These are phyloP conservation scores for Polydrusus tereticollis DNA, from an alignment of 2,888 invertebrate genomes.

Conservation along the genomic window DNA sequence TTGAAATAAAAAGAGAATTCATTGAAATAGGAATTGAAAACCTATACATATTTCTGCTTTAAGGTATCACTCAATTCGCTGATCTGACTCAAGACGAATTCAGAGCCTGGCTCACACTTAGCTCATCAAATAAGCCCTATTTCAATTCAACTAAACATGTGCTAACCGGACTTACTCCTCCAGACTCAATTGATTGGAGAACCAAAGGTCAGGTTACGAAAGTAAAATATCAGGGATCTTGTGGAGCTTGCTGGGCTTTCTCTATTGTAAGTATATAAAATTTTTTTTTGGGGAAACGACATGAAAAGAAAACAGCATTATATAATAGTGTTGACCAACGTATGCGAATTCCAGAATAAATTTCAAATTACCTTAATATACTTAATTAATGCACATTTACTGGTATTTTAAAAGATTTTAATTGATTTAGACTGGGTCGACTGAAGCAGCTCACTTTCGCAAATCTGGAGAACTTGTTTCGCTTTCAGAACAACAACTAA, in stretches of 20 bases:
- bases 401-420: neutral
- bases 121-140: neutral
- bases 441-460: constrained; percentile 48
- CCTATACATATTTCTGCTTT: neutral
- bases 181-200: constrained; percentile 53
- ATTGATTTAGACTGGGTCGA: constrained; percentile 45
- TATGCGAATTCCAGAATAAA: neutral
- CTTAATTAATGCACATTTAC: neutral
- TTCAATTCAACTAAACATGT: constrained; percentile 9
- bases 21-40: neutral
- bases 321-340: no score
- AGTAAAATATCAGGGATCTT: constrained; percentile 53
- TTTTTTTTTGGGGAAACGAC: neutral
- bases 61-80: constrained; percentile 50
- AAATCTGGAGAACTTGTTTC: constrained; percentile 46
- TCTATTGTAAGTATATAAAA: constrained; percentile 45
- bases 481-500: constrained; percentile 53
- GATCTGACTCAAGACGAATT: constrained; percentile 53
- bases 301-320: no score
- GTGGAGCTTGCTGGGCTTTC: constrained; percentile 55
- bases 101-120: constrained; percentile 17
- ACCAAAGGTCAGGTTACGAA: constrained; percentile 51
- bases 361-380: no score
- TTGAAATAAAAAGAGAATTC: neutral
- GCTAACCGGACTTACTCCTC: constrained; percentile 31